Evolutionary conservation across 2,797 vertebrate species (phyloP), one percentile per base, ranked within the genome.

Genomic region (Fistularia tabacaria): DNA sequence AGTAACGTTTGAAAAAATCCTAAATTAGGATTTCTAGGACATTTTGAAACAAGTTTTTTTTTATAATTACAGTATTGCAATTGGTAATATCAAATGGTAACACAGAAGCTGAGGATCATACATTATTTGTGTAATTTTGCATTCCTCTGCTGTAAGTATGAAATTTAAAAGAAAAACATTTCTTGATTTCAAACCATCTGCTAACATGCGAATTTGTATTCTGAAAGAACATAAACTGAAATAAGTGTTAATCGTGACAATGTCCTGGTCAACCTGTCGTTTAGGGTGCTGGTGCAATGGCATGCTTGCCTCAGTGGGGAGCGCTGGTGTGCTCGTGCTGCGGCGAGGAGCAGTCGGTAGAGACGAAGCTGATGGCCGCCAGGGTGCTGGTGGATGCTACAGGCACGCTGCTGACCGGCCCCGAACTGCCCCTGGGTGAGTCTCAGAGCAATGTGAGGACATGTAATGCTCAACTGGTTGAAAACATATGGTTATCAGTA

Each of bases 301-400:
- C 67, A 0, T 76, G 79, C 42, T 78, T 92, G 13, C 76, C 83
- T 65, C 90, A 84, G 68, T 99, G 96, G 95, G 88, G 85, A 65
- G 84, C 77, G 14, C 73, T 94, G 71, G 81, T 98, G 56, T 66
- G 85, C 60, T 81, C 68, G 3, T 93, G 91, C 85, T 97, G 93
- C 73, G 74, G 72, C 64, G 94, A 94, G 62, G 91, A 93, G 41
- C 92, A 92, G 67, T 91, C 95, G 15, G 84, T 58, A 15, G 93
- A 94, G 79, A 86, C 94, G 69, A 93, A 93, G 74, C 83, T 95
- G 80, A 89, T 88, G 10, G 92, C 89, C 5, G 90, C 95, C 13
- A 85, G 92, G 62, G 86, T 94, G 66, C 87, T 98, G 74, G 90
- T 92, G 51, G 85, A 61, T 52, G 63, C 84, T 14, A 67, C 90